These are phyloP conservation scores for Acipenser oxyrinchus DNA, from an alignment of 2,797 vertebrate species.

Conservation along the genomic window DNA sequence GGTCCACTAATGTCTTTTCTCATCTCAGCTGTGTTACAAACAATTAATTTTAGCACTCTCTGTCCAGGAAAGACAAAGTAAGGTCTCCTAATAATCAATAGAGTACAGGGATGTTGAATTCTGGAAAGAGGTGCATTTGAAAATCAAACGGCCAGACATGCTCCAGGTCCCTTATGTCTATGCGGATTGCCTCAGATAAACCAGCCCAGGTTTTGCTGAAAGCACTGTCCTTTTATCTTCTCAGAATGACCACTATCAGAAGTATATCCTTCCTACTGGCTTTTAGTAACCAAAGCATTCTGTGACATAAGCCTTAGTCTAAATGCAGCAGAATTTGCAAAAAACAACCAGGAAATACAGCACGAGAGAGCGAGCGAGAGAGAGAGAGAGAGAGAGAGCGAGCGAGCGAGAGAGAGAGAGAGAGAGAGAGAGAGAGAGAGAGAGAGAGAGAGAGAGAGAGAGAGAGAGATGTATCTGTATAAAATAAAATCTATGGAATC, in stretches of 20 bases:
- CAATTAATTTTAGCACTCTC: slow-evolving; percentile 32
- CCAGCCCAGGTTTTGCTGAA: slow-evolving; percentile 35
- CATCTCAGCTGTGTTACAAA: slow-evolving; percentile 45
- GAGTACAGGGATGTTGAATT: slow-evolving; percentile 38
- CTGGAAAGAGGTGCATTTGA: slow-evolving; percentile 30
- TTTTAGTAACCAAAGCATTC: slow-evolving; percentile 23
- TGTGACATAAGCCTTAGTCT: neutral
- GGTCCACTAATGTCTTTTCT: slow-evolving; percentile 30
- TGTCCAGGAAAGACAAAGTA: slow-evolving; percentile 40
- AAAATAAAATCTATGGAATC: too few relatives aligned
- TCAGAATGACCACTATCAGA: slow-evolving; percentile 37
- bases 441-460: neutral
- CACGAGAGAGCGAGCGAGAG: neutral
- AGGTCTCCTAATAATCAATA: slow-evolving; percentile 43
- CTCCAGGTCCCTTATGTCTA: slow-evolving; percentile 43
- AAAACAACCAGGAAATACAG: too few relatives aligned
- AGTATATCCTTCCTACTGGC: slow-evolving; percentile 40
- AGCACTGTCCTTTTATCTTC: slow-evolving; percentile 23
- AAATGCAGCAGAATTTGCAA: neutral
- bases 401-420: neutral
- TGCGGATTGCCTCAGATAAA: slow-evolving; percentile 53
- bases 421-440: neutral
- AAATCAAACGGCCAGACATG: slow-evolving; percentile 47
- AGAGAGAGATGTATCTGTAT: neutral
- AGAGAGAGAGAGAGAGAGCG: neutral